These are phyloP conservation scores for Malacoctenus gilli DNA, from an alignment of 2,797 vertebrate genomes.

Conservation along the genomic window DNA sequence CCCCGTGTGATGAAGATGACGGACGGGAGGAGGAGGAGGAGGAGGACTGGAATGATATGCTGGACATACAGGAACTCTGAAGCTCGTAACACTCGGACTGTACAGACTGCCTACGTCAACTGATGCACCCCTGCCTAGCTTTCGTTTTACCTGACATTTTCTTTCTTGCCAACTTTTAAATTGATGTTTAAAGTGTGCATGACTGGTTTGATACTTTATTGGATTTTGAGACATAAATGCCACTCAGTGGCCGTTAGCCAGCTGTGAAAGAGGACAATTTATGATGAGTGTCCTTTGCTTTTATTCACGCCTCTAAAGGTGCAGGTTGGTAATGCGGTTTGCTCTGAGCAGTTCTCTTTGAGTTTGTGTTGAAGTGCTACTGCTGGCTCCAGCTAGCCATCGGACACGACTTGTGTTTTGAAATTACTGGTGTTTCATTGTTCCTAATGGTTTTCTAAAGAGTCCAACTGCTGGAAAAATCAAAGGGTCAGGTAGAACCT, in stretches of 20 bases:
- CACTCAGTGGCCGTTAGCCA: no score
- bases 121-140: constrained; percentile 70
- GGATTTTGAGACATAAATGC: no score
- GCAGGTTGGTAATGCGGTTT: not conserved
- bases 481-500: no score
- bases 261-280: no score
- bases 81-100: constrained; percentile 25
- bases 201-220: constrained; percentile 5
- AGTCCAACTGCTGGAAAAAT: no score
- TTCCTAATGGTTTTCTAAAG: no score
- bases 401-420: no score
- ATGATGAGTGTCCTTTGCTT: no score
- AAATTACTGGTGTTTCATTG: no score
- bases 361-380: not conserved
- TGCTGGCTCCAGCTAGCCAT: not conserved
- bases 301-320: constrained; percentile 2
- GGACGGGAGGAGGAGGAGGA: not conserved
- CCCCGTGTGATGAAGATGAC: constrained; percentile 80
- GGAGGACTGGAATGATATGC: constrained; percentile 45
- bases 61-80: constrained; percentile 54
- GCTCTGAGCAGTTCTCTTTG: not conserved
- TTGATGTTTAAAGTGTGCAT: no score
- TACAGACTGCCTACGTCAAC: constrained; percentile 66
- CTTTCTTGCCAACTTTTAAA: constrained; percentile 11
- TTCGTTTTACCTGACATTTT: constrained; percentile 4